phyloP scores from a whole-genome alignment of 2,797 vertebrate species.

The Borostomias antarcticus region DNA sequence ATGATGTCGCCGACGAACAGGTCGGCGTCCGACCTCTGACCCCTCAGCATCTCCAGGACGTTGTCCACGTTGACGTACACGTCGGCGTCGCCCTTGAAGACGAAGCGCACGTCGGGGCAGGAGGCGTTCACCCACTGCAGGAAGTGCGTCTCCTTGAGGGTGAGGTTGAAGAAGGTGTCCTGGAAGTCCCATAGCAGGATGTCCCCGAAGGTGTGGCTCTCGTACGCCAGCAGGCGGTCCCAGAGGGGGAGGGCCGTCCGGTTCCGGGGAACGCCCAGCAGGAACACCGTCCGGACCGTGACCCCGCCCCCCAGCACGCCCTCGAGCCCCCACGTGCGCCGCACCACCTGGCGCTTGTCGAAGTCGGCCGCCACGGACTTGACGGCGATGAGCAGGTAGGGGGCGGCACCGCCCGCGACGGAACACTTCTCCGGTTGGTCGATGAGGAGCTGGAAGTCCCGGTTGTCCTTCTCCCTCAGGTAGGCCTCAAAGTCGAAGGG shows the following conservation, averaged over 20 bases:
- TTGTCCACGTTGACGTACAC: conserved; percentile 96
- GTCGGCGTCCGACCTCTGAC: conserved; percentile 71
- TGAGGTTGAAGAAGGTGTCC: conserved; percentile 97
- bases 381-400: conserved; percentile 90
- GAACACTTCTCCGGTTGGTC: conserved; percentile 91
- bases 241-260: conserved; percentile 76
- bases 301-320: conserved; percentile 63
- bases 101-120: conserved; percentile 84
- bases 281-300: conserved; percentile 87
- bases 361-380: conserved; percentile 92
- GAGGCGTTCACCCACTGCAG: conserved; percentile 89
- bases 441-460: conserved; percentile 88
- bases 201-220: conserved; percentile 85
- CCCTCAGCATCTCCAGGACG: conserved; percentile 87
- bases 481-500: conserved; percentile 89
- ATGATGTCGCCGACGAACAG: conserved; percentile 96
- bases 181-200: conserved; percentile 95
- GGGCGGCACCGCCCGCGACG: conserved; percentile 44
- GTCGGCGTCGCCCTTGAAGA: conserved; percentile 94
- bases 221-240: conserved; percentile 87
- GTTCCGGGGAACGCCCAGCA: conserved; percentile 87
- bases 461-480: conserved; percentile 87
- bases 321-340: conserved; percentile 93
- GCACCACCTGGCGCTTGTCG: conserved; percentile 92
- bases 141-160: conserved; percentile 96